A percentile compares a stretch with the other conserved stretches of the same genome.
Conservation (phyloP, 2,797 vertebrate genomes). For the Gymnoscopelus microlampas region DNA sequence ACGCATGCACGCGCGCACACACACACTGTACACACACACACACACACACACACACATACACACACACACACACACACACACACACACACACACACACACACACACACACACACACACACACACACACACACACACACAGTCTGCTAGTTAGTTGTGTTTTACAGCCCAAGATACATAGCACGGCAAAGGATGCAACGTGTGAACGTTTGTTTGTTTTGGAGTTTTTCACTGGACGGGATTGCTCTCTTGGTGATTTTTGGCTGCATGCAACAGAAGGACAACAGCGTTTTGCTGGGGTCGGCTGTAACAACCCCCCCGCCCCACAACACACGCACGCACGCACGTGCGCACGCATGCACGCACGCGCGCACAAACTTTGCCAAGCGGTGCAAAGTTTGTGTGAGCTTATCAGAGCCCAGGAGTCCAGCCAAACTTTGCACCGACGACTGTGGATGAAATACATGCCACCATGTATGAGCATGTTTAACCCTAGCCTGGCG, state of each 20-base stretch:
- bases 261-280: conserved; percentile 54
- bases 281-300: conserved; percentile 36
- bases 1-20: neutral
- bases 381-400: conserved; percentile 34
- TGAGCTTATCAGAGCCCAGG: conserved; percentile 5
- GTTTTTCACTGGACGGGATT: conserved; percentile 47
- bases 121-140: no score
- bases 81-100: no score
- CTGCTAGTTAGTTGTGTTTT: conserved; percentile 48
- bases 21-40: neutral
- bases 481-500: no score
- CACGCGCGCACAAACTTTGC: neutral
- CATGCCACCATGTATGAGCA: conserved; percentile 16
- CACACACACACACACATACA: no score
- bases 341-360: no score
- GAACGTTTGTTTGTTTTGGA: conserved; percentile 62
- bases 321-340: no score
- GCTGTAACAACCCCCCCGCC: conserved; percentile 16
- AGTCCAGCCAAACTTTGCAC: conserved; percentile 6
- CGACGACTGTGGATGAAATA: conserved; percentile 26
- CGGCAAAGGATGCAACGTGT: conserved; percentile 21
- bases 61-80: neutral
- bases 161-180: conserved; percentile 46
- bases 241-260: conserved; percentile 53
- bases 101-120: neutral